Evolutionary conservation across 1,140 invertebrate genomes (phyloP).

Genomic region (Ridgeia piscesae): DNA sequence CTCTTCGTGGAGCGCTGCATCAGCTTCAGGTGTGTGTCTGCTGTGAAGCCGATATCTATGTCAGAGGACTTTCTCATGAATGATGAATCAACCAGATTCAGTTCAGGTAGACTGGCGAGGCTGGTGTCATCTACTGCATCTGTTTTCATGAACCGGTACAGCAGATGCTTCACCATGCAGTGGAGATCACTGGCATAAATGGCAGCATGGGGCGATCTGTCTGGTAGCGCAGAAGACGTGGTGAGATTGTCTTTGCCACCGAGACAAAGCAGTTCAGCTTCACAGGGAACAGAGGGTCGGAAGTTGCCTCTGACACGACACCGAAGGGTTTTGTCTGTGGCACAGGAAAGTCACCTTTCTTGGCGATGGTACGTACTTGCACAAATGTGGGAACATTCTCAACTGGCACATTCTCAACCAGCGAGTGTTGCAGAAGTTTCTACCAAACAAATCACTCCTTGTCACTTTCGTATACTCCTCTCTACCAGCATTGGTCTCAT

Average conservation of each 20-base stretch:
- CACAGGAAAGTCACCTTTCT: background rate
- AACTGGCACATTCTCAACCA: conserved; percentile 14
- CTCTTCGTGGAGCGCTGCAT: too few relatives aligned
- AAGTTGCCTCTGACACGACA: background rate
- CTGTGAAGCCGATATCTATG: too few relatives aligned
- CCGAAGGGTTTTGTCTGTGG: background rate
- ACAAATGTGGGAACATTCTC: background rate
- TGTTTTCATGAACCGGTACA: too few relatives aligned
- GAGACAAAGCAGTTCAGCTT: background rate
- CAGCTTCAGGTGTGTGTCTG: too few relatives aligned
- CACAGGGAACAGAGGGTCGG: background rate
- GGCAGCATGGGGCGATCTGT: background rate
- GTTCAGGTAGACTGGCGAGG: too few relatives aligned
- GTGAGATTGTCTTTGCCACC: background rate
- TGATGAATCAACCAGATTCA: too few relatives aligned
- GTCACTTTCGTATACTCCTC: background rate
- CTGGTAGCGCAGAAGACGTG: background rate
- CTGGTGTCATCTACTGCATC: too few relatives aligned
- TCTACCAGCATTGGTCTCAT: background rate
- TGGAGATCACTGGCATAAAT: background rate
- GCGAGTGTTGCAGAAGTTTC: background rate
- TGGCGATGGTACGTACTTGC: background rate
- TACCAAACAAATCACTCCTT: background rate
- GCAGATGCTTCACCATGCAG: too few relatives aligned
- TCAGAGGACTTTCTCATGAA: too few relatives aligned